Evolutionary conservation across 2,888 invertebrate species (phyloP).

Genomic region (Nyleta sp.): DNA sequence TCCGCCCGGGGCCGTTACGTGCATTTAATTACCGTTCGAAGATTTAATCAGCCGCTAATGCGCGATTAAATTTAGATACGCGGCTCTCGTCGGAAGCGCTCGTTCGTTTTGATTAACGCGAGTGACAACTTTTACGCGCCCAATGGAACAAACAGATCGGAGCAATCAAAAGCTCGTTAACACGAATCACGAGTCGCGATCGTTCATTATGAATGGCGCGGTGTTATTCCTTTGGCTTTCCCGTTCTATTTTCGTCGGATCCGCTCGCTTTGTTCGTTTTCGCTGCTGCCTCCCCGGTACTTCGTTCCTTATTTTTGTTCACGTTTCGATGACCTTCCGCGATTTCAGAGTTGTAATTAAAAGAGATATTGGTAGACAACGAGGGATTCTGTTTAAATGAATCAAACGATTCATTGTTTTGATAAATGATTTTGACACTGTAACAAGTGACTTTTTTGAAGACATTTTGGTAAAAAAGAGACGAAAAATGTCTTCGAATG

Average conservation of each 20-base stretch:
- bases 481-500: no score
- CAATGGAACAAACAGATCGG: constrained; percentile 66
- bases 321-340: no score
- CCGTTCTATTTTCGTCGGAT: constrained; percentile 3
- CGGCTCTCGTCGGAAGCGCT: constrained; percentile 37
- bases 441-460: no score
- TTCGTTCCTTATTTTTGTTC: no score
- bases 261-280: no score
- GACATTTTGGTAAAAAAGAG: no score
- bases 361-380: no score
- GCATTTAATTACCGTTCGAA: constrained; percentile 42
- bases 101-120: constrained; percentile 70
- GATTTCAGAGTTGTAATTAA: no score
- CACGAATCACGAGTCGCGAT: constrained; percentile 72
- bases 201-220: constrained; percentile 18
- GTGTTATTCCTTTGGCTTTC: neutral
- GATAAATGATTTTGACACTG: no score
- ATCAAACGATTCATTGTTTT: no score
- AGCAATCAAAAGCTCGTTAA: constrained; percentile 81
- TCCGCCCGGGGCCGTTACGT: constrained; percentile 20
- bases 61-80: constrained; percentile 60
- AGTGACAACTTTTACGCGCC: constrained; percentile 75
- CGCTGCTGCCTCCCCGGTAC: no score
- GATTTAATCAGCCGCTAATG: constrained; percentile 58
- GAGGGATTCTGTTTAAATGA: no score